These are phyloP conservation scores for Agapornis roseicollis DNA, from an alignment of 2,113 vertebrate genomes.

Conservation along the genomic window DNA sequence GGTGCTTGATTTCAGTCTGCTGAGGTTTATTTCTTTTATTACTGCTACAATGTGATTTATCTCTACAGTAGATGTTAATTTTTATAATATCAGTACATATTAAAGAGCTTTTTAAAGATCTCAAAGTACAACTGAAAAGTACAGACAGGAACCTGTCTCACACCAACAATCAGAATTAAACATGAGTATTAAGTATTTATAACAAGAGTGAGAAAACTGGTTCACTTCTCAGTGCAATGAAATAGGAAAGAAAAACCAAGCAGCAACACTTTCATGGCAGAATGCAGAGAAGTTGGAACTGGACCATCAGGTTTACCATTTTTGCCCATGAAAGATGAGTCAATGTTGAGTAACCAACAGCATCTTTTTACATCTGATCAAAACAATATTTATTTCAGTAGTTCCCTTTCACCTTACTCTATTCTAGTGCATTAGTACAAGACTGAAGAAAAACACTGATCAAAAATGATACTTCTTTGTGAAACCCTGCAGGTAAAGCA, in stretches of 20 bases:
- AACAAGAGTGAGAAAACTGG: neutral
- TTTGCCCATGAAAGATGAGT: neutral
- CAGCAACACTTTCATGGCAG: neutral
- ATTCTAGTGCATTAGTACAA: neutral
- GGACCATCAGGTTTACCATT: neutral
- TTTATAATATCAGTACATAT: neutral
- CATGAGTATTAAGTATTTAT: neutral
- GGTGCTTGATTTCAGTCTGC: neutral
- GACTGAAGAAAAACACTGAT: neutral
- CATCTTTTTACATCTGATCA: neutral
- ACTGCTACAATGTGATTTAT: neutral
- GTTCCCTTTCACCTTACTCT: neutral
- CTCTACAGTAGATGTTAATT: neutral
- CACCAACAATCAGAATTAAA: neutral
- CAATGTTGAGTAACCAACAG: neutral
- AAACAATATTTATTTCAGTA: slow-evolving; percentile 13
- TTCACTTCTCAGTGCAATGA: neutral
- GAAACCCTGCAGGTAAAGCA: neutral
- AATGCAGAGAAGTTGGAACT: neutral
- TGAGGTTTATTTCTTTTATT: neutral
- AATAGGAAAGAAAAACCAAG: neutral
- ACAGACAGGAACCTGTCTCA: neutral
- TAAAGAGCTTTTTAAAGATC: neutral
- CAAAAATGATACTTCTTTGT: neutral
- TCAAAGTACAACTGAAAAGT: neutral